Evolutionary conservation across 2,888 invertebrate species (phyloP).

Genomic region (Hydrotaea diabolus): DNA sequence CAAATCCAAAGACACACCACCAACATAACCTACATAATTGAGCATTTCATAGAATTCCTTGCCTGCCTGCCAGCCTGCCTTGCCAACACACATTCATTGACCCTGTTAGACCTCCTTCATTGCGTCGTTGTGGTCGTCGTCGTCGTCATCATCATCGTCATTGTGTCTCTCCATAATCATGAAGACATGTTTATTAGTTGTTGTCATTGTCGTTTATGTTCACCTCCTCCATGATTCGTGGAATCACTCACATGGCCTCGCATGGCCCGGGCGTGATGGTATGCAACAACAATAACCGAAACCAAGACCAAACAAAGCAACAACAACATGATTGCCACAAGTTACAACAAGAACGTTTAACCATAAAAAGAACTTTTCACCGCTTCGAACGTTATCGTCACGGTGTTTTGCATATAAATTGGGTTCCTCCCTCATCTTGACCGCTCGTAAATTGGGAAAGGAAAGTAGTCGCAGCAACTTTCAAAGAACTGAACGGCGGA

Average conservation of each 20-base stretch:
- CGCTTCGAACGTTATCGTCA: not conserved
- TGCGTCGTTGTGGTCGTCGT: not conserved
- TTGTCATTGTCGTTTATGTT: slow-evolving; percentile 11
- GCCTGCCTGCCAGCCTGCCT: not conserved
- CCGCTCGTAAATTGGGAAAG: not conserved
- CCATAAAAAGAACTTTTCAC: slow-evolving; percentile 11
- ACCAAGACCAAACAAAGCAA: slow-evolving; percentile 21
- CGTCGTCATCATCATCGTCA: not conserved
- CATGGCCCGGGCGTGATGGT: slow-evolving; percentile 45
- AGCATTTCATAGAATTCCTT: not conserved
- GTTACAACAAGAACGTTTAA: slow-evolving; percentile 58
- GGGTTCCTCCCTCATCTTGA: slow-evolving; percentile 5
- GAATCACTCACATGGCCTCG: slow-evolving; percentile 21
- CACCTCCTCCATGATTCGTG: slow-evolving; percentile 25
- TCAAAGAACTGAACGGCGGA: slow-evolving; percentile 1
- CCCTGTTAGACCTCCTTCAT: not conserved
- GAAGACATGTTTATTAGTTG: slow-evolving; percentile 31
- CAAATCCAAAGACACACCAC: not conserved
- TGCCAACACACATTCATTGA: not conserved
- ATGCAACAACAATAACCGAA: slow-evolving; percentile 40
- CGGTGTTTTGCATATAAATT: slow-evolving; percentile 57
- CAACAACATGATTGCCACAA: slow-evolving; percentile 38
- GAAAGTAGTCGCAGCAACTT: not conserved
- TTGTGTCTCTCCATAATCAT: not conserved
- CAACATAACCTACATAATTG: not conserved